phyloP scores from a whole-genome alignment of 2,797 vertebrate genomes.

The Oophaga sylvatica region DNA sequence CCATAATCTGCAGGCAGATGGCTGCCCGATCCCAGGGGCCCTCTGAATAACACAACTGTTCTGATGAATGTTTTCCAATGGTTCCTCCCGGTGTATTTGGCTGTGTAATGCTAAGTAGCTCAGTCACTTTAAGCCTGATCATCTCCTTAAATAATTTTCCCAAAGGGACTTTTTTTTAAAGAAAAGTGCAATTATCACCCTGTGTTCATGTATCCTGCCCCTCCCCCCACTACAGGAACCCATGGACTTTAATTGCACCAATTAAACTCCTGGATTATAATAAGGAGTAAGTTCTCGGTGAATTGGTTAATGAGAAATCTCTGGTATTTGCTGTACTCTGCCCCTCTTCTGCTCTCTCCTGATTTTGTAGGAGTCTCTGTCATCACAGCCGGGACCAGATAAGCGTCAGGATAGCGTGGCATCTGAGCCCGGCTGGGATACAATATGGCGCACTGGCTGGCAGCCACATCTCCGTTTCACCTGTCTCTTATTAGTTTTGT shows the following conservation, averaged over 20 bases:
- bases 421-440: constrained; percentile 64
- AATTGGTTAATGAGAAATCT: constrained; percentile 24
- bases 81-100: constrained; percentile 1
- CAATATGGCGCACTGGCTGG: constrained; percentile 68
- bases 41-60: constrained; percentile 20
- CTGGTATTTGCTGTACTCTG: background rate
- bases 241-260: constrained; percentile 44
- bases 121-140: constrained; percentile 23
- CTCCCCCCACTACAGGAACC: background rate
- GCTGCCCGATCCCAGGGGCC: constrained; percentile 7
- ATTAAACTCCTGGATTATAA: constrained; percentile 10
- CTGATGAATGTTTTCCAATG: background rate
- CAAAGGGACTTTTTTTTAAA: constrained; percentile 15
- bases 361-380: background rate
- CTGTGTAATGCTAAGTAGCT: constrained; percentile 31
- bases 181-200: constrained; percentile 35
- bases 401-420: constrained; percentile 37
- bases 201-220: background rate
- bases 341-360: background rate
- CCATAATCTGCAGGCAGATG: constrained; percentile 52
- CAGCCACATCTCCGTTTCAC: constrained; percentile 83
- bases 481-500: constrained; percentile 77
- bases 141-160: constrained; percentile 30
- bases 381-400: background rate
- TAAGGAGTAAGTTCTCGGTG: background rate